Base-by-base conservation (phyloP, 53 echinoderm and acorn worm genomes). In the Hippasteria phrygiana region DNA sequence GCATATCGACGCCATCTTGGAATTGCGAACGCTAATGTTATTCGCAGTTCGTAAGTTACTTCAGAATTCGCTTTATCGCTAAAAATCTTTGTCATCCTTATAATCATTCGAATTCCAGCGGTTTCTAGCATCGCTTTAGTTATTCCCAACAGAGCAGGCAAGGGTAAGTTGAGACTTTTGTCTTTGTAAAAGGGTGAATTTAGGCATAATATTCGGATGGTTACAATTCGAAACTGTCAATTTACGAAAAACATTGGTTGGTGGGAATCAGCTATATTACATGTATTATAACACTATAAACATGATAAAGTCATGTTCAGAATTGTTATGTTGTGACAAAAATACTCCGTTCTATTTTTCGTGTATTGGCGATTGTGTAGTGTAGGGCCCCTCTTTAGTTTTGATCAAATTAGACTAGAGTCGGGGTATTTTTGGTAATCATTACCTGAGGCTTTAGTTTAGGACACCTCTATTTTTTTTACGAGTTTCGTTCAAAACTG, bases 111-210 rank as follows among this genome's bases (percentile, higher is more conserved):
- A 34, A 40, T 43, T 45, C 22, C 20, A 43, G 90, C 71, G 54
- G 51, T 71, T 74, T 16, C 39, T 59, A 55, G 40, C 59, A 73
- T 73, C 82, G 54, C 84, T 73, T 59, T 90, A 82, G 63, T 73
- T 55, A 72, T 73, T 83, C 90, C 90, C 90, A 90, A 81, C 55
- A 54, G 73, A 83, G 71, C 90, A 83, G 83, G 90, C 90, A 90
- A 90, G 90, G 90, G 90, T 90, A 83, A 90, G 90, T 83, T 10
- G 0, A 18, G 31, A 42, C 27, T 70, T 64, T 5, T 5, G 5
- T 18, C 5, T 39, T 10, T 31, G 2, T 27, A 2, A 46, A 20
- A 34, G 48, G 24, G 35, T 27, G 40, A 64, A 64, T 43, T 63
- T 28, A 16, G 63, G 31, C 34, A 29, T 81, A 41, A 64, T 63